Evolutionary conservation across 2,113 vertebrate species (phyloP).

Genomic region (Camelus bactrianus): DNA sequence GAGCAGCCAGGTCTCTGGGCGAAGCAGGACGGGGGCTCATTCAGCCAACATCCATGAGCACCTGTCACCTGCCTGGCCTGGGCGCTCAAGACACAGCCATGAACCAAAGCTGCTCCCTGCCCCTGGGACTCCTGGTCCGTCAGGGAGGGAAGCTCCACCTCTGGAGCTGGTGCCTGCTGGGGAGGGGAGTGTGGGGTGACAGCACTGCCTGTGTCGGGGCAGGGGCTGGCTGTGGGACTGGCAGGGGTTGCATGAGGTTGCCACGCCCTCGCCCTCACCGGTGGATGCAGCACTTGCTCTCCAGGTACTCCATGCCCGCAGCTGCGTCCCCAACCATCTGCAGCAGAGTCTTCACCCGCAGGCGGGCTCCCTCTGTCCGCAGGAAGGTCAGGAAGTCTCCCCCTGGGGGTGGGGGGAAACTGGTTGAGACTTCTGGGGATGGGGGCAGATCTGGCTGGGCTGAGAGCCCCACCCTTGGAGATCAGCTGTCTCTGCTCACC

Average conservation of each 20-base stretch:
- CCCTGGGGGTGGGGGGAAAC: slow-evolving; percentile 83
- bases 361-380: slow-evolving; percentile 88
- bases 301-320: slow-evolving; percentile 96
- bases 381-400: slow-evolving; percentile 97
- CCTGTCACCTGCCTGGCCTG: not conserved
- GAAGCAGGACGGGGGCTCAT: fast-evolving
- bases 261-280: slow-evolving; percentile 85
- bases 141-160: fast-evolving
- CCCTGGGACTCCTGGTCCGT: fast-evolving
- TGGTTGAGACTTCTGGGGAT: not conserved
- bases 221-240: fast-evolving
- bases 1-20: slow-evolving; percentile 94
- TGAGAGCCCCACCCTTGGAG: fast-evolving
- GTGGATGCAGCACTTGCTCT: slow-evolving; percentile 97
- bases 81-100: fast-evolving
- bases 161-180: fast-evolving
- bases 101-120: not conserved
- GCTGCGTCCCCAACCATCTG: slow-evolving; percentile 95
- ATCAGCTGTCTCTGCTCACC: slow-evolving; percentile 83
- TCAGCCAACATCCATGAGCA: fast-evolving
- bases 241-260: fast-evolving
- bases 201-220: fast-evolving
- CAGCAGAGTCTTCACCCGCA: slow-evolving; percentile 90
- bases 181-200: no score
- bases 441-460: not conserved